Conservation (phyloP, 2,797 vertebrate genomes). For the Choloepus didactylus region DNA sequence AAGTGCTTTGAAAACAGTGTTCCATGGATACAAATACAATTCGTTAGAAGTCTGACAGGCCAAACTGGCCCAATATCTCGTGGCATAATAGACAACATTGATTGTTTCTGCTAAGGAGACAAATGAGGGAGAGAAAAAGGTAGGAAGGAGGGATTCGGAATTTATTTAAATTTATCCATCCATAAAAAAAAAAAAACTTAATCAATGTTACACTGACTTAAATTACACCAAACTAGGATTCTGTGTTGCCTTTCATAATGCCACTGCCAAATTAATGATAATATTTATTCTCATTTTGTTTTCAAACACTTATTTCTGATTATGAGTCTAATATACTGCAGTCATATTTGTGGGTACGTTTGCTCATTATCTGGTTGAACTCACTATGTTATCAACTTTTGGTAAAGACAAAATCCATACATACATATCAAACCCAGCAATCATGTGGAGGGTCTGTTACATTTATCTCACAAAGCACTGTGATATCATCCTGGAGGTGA, state of each 20-base stretch:
- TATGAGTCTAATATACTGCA: conserved; percentile 33
- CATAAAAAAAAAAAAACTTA: not conserved
- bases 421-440: not conserved
- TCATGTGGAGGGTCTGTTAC: no score
- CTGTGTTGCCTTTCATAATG: conserved; percentile 38
- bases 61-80: not conserved
- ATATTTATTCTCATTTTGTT: conserved; percentile 75
- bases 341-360: conserved; percentile 34
- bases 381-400: conserved; percentile 56
- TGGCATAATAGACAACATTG: not conserved
- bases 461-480: not conserved
- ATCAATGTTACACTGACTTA: conserved; percentile 52
- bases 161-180: conserved; percentile 49
- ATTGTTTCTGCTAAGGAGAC: not conserved
- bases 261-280: conserved; percentile 50
- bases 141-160: not conserved
- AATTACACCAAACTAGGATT: conserved; percentile 64
- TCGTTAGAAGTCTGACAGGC: not conserved
- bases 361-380: conserved; percentile 19
- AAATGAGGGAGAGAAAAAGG: not conserved
- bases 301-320: conserved; percentile 72
- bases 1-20: not conserved
- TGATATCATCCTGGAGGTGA: not conserved
- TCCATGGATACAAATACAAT: not conserved
- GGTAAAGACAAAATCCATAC: conserved; percentile 29